These are phyloP conservation scores for Leptonema lineaticorne DNA, from an alignment of 1,140 invertebrate species.

Conservation along the genomic window DNA sequence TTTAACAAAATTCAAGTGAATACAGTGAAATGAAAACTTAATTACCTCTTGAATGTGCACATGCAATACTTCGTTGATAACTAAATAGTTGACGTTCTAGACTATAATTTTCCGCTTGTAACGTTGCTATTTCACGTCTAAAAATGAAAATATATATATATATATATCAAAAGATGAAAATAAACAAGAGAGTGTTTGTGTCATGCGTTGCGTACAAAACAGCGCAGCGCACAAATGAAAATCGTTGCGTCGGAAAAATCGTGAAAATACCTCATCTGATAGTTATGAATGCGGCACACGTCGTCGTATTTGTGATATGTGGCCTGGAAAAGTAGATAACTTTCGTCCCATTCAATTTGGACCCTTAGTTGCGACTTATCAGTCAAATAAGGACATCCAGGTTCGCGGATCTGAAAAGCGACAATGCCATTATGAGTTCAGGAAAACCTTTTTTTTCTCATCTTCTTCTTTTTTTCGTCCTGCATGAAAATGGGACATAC, in stretches of 20 bases:
- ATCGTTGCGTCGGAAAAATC: not conserved
- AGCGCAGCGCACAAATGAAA: not conserved
- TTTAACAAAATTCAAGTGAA: too few species aligned
- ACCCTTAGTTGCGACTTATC: conserved; percentile 75
- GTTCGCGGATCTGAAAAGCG: conserved; percentile 57
- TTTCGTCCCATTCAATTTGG: conserved; percentile 85
- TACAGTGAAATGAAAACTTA: too few species aligned
- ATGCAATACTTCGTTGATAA: conserved; percentile 84
- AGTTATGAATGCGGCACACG: conserved; percentile 78
- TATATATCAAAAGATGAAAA: not conserved
- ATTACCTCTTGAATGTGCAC: conserved; percentile 64
- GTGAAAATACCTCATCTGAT: conserved; percentile 75
- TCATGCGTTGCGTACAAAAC: too few species aligned
- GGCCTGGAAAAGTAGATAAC: conserved; percentile 79
- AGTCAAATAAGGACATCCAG: conserved; percentile 74
- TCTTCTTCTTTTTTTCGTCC: too few species aligned
- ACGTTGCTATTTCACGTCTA: conserved; percentile 77
- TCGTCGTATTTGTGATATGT: conserved; percentile 88
- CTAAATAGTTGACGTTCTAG: conserved; percentile 84
- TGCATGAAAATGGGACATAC: too few species aligned
- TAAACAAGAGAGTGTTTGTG: not conserved
- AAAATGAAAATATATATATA: not conserved
- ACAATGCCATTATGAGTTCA: not conserved
- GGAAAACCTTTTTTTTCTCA: too few species aligned
- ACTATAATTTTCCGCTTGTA: conserved; percentile 84